Evolutionary conservation across 1,140 invertebrate species (phyloP).

Genomic region (Adelges cooleyi): DNA sequence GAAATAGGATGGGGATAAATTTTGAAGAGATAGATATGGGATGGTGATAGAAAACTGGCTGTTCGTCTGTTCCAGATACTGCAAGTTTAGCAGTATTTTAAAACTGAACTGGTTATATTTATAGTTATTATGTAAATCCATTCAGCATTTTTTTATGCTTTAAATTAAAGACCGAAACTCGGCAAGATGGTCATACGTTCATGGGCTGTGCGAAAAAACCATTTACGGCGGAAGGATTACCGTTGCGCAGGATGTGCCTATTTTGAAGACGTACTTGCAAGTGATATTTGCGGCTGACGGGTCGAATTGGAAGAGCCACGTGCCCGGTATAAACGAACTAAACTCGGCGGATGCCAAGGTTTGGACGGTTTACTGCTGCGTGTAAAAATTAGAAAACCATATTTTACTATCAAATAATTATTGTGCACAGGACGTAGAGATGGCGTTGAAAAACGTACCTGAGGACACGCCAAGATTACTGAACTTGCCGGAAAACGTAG

Average conservation of each 20-base stretch:
- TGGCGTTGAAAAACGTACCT: constrained; percentile 49
- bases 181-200: constrained; percentile 63
- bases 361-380: background rate
- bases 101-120: no score
- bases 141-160: no score
- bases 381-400: no score
- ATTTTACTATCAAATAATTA: background rate
- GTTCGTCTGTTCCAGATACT: no score
- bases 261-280: constrained; percentile 61
- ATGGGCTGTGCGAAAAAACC: constrained; percentile 66
- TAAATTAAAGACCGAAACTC: constrained; percentile 32
- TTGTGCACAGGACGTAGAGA: constrained; percentile 49
- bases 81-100: no score
- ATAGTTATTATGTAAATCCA: no score
- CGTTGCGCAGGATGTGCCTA: constrained; percentile 61
- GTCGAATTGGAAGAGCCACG: constrained; percentile 43
- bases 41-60: no score
- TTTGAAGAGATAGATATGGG: no score
- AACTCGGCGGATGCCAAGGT: background rate
- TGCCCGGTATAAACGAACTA: background rate
- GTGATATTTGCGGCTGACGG: constrained; percentile 55
- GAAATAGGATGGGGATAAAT: no score
- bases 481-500: constrained; percentile 70
- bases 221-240: constrained; percentile 84
- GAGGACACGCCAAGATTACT: constrained; percentile 62